Base-by-base conservation (phyloP, 2,113 vertebrate species). In the Leptodactylus fuscus region DNA sequence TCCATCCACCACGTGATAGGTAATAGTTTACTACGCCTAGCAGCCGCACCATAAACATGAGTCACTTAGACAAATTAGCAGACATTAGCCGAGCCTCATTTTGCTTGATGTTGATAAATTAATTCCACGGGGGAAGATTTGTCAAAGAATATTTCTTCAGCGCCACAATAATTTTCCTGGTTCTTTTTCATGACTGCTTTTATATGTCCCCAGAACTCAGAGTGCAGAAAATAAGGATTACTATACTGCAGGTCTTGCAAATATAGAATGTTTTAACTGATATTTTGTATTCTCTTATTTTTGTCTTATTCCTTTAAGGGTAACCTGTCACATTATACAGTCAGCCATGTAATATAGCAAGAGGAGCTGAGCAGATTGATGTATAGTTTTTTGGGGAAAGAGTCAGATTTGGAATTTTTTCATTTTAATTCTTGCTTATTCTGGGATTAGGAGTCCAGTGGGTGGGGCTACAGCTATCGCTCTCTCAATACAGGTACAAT, bases 31-130 rank as follows among this genome's bases (percentile, higher is more conserved):
- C 76, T 41, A 55, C 76, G 51, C 34, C 29, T 41, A 58, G 32
- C 51, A 79, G 76, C 34, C 76, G 15, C 76, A 41, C 76, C 48
- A 22, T 79, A 79, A 79, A 60, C 65, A 71, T n/a, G 24, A 83
- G 67, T 74, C 81, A 83, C 69, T 55, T 27, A 83, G 81, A 71
- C 49, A 82, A 82, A 71, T 73, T 71, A 82, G 32, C 65, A 82
- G 48, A 55, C 67, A 83, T 83, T 83, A 83, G 69, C 69, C 6
- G 51, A 55, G 49, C 20, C 81, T 44, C 32, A 53, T 71, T 74
- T 73, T 73, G 22, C 81, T 83, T 58, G 81, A 83, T 53, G 67
- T 36, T 83, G 81, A 83, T 58, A 55, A 71, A 74, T 83, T 55
- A 7, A 44, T 55, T 71, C 67, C 49, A 38, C 32, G 16, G 51